Base-by-base conservation (phyloP, 2,888 invertebrate species). In the Agrochola lychnidis region DNA sequence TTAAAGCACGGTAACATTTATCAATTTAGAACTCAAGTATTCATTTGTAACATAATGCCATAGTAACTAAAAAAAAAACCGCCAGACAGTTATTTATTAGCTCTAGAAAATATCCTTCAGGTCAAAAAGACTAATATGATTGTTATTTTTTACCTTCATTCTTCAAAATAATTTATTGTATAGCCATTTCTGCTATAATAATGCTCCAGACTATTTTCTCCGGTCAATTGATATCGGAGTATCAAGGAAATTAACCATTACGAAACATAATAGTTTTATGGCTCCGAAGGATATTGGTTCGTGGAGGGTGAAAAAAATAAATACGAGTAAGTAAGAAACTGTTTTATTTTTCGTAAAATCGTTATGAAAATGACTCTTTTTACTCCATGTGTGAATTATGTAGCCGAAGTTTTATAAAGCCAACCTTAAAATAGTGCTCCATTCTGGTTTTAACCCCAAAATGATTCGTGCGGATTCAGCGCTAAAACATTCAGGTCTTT, bases 61-160 rank as follows among this genome's bases (percentile, higher is more conserved):
- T 25, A 30, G 7, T 6, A 22, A 51, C 10, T 56, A 56, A n/a
- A 51, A 64, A 19, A 30, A 48, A 30, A 48, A 48, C 2, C 48
- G 1, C 16, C 16, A 40, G 5, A 25, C 42, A 36, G 62, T 68
- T 66, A 61, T 78, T 53, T 78, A 78, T 66, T 56, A 56, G 2
- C 5, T 56, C 40, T 66, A 42, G 40, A 72, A 64, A 72, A 78
- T 56, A 79, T 68, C 22, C 66, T 64, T 67, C 57, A 70, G 69
- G 74, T 63, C 53, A 64, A 67, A 76, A 76, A 73, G 51, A 83
- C 75, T 81, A 83, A 77, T 80, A 87, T 89, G 88, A 91, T 91
- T 91, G 89, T 66, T 64, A 90, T 91, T 90, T 87, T 82, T 90
- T 90, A 89, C 91, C 89, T 86, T 81, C 83, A 86, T 81, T 79